Percentiles rank a stretch among this genome's conserved stretches.
phyloP scores from a whole-genome alignment of 1,140 invertebrate species.

The Odontomachus brunneus region DNA sequence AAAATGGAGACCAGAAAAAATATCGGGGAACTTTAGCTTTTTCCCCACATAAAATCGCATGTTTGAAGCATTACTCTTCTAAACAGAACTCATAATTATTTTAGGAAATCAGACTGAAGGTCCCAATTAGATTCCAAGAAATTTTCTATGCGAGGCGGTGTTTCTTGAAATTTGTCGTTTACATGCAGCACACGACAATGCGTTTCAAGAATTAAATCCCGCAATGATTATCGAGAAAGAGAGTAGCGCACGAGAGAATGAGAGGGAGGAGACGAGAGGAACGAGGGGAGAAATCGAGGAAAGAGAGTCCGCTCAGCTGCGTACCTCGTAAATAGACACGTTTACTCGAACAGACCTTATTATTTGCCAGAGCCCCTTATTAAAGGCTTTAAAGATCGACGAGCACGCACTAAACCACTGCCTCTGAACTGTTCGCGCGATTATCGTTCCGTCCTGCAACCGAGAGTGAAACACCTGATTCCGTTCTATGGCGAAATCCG shows the following conservation, averaged over 20 bases:
- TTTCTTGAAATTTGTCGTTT: background rate
- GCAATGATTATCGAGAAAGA: slow-evolving; percentile 26
- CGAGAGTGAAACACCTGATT: slow-evolving; percentile 53
- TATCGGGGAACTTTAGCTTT: too few relatives aligned
- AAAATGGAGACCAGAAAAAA: too few relatives aligned
- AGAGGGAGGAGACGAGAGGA: too few relatives aligned
- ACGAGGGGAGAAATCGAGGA: slow-evolving; percentile 4
- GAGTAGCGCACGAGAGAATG: too few relatives aligned
- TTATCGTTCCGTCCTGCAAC: slow-evolving; percentile 65
- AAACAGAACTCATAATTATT: too few relatives aligned
- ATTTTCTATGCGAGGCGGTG: background rate
- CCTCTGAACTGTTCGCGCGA: slow-evolving; percentile 66
- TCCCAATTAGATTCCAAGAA: too few relatives aligned
- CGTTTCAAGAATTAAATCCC: slow-evolving; percentile 38
- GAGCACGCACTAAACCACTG: slow-evolving; percentile 62
- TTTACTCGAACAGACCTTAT: slow-evolving; percentile 66
- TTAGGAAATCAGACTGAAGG: too few relatives aligned
- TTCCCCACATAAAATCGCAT: too few relatives aligned
- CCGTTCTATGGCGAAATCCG: slow-evolving; percentile 38
- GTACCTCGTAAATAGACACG: slow-evolving; percentile 68
- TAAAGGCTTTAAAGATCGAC: slow-evolving; percentile 71
- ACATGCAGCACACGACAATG: background rate
- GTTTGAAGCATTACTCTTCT: too few relatives aligned
- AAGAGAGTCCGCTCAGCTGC: background rate
- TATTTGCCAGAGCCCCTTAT: slow-evolving; percentile 70